Evolutionary conservation across 2,113 vertebrate genomes (phyloP).

Genomic region (Melanotaenia duboulayi): DNA sequence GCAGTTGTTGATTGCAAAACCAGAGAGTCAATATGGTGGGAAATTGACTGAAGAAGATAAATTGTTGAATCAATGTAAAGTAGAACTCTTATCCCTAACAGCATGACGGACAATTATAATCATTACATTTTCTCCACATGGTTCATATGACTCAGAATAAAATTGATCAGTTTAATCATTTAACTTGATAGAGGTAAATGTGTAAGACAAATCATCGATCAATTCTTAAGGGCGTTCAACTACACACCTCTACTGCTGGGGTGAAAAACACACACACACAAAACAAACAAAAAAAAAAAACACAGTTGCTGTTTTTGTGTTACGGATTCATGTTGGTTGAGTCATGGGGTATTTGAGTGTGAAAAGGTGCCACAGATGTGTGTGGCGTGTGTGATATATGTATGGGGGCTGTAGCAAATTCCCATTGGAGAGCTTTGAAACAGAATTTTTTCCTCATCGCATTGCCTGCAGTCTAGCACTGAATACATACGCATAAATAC

Average conservation of each 20-base stretch:
- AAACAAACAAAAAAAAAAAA: neutral
- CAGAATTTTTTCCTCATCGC: conserved; percentile 14
- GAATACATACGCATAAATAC: conserved; percentile 18
- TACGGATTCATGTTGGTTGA: conserved; percentile 1
- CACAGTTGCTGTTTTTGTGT: conserved; percentile 4
- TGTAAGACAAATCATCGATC: neutral
- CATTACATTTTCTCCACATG: neutral
- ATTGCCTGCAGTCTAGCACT: conserved; percentile 8
- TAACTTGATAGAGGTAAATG: neutral
- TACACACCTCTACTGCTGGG: neutral
- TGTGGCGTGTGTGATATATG: conserved; percentile 29
- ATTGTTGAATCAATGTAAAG: neutral
- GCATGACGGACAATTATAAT: neutral
- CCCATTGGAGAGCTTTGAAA: conserved; percentile 4
- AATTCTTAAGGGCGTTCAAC: neutral
- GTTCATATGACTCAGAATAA: neutral
- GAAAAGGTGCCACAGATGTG: conserved; percentile 15
- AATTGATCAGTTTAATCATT: conserved; percentile 15
- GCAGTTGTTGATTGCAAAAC: neutral
- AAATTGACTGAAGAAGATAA: neutral
- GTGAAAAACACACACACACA: neutral
- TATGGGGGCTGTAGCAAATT: conserved; percentile 33
- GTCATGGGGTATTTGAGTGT: conserved; percentile 25
- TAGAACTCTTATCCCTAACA: neutral
- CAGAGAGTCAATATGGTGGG: neutral